phyloP scores from a whole-genome alignment of 2,113 vertebrate genomes.

The Phrynosoma blainvillii region DNA sequence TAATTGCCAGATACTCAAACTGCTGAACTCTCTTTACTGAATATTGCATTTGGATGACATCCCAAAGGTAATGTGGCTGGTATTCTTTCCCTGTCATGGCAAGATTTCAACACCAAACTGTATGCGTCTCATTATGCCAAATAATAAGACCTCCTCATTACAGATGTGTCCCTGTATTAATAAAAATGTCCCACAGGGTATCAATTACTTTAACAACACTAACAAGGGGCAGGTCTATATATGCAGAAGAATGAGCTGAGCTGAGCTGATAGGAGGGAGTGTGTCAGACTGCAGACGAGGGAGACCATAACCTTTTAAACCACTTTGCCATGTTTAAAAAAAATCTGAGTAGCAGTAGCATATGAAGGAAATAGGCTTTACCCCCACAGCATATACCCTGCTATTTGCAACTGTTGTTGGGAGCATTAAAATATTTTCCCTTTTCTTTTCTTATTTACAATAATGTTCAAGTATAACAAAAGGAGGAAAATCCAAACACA shows the following conservation, averaged over 20 bases:
- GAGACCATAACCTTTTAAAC: background rate
- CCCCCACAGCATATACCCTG: background rate
- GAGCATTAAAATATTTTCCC: background rate
- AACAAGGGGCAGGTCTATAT: background rate
- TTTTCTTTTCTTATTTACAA: too few relatives aligned
- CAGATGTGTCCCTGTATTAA: background rate
- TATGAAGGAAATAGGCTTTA: background rate
- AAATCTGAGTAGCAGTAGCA: background rate
- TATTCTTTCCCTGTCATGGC: background rate
- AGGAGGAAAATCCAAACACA: too few relatives aligned
- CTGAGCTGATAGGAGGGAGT: background rate
- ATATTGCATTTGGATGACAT: background rate
- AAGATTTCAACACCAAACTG: background rate
- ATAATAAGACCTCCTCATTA: background rate
- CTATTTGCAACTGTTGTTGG: background rate
- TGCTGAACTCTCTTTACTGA: background rate
- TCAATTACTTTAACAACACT: background rate
- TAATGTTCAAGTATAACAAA: too few relatives aligned
- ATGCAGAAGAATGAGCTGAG: background rate
- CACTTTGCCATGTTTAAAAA: background rate
- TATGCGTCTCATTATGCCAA: background rate
- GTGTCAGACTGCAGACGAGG: too few relatives aligned
- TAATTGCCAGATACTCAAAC: conserved; percentile 4
- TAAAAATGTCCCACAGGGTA: background rate
- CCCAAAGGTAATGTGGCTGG: conserved; percentile 9